Evolutionary conservation across 2,797 vertebrate species (phyloP).

Genomic region (Leptodactylus fallax): DNA sequence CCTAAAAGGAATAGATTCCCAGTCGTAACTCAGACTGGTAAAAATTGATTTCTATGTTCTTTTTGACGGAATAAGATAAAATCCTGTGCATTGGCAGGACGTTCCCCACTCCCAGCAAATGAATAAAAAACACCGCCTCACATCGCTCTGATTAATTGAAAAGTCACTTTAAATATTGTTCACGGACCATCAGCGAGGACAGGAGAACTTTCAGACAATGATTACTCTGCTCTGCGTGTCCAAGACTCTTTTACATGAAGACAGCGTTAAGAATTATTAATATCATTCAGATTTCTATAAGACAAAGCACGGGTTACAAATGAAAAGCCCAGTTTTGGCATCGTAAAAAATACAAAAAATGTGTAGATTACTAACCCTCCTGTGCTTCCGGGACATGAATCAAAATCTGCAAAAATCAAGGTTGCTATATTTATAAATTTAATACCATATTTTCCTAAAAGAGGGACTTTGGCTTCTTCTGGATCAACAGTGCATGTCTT

Average conservation of each 20-base stretch:
- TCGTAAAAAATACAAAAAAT: neutral
- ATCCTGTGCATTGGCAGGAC: conserved; percentile 70
- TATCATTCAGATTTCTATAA: conserved; percentile 40
- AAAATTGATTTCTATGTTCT: conserved; percentile 83
- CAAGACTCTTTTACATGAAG: conserved; percentile 51
- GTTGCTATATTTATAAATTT: neutral
- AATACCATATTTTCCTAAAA: neutral
- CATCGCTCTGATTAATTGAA: conserved; percentile 64
- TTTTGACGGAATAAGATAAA: conserved; percentile 80
- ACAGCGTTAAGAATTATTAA: conserved; percentile 45
- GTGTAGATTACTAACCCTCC: neutral
- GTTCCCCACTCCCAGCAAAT: conserved; percentile 68
- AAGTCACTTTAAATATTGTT: conserved; percentile 64
- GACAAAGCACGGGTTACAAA: neutral
- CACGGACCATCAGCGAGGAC: conserved; percentile 40
- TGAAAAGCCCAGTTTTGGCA: too few species aligned
- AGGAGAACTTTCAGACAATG: conserved; percentile 57
- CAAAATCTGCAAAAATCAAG: neutral
- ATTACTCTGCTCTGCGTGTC: conserved; percentile 49
- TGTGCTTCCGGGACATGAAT: too few species aligned
- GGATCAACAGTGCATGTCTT: too few species aligned
- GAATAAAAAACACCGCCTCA: conserved; percentile 61
- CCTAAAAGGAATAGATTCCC: conserved; percentile 81
- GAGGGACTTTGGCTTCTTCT: neutral
- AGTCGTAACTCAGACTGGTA: conserved; percentile 80